These are phyloP conservation scores for Pyxicephalus adspersus DNA, from an alignment of 2,113 vertebrate genomes.

Conservation along the genomic window DNA sequence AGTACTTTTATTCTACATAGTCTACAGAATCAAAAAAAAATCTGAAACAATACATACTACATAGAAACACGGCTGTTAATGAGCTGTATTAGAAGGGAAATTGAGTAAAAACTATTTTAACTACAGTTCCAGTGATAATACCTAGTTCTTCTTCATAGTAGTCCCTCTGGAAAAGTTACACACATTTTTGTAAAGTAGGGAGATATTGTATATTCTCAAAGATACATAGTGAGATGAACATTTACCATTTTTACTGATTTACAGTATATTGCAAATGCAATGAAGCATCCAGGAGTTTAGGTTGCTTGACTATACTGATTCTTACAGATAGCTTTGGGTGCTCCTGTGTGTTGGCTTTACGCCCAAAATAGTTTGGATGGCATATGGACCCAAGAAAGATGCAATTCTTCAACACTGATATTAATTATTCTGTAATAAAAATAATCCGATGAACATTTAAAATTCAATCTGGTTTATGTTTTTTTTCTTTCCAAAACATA, in stretches of 20 bases:
- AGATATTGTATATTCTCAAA: neutral
- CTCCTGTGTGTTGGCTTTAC: constrained; percentile 9
- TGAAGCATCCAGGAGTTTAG: constrained; percentile 33
- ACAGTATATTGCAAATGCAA: constrained; percentile 27
- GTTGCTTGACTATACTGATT: constrained; percentile 23
- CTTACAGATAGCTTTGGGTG: constrained; percentile 33
- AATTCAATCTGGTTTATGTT: neutral
- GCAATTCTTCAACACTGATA: constrained; percentile 9
- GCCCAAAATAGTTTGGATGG: constrained; percentile 44
- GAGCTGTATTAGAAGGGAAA: too few species aligned
- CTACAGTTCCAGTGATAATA: too few species aligned
- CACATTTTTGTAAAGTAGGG: neutral
- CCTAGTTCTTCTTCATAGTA: neutral
- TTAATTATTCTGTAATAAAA: constrained; percentile 22
- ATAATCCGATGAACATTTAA: neutral
- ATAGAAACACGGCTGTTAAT: too few species aligned
- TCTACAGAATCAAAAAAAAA: too few species aligned
- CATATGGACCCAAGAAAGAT: constrained; percentile 38
- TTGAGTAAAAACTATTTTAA: too few species aligned
- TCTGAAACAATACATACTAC: too few species aligned
- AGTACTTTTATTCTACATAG: too few species aligned
- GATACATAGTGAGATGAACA: constrained; percentile 3
- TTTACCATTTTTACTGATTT: constrained; percentile 8
- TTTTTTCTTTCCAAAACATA: neutral
- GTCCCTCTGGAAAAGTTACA: neutral